phyloP scores from a whole-genome alignment of 2,888 invertebrate species.

The Sarcophaga rosellei region DNA sequence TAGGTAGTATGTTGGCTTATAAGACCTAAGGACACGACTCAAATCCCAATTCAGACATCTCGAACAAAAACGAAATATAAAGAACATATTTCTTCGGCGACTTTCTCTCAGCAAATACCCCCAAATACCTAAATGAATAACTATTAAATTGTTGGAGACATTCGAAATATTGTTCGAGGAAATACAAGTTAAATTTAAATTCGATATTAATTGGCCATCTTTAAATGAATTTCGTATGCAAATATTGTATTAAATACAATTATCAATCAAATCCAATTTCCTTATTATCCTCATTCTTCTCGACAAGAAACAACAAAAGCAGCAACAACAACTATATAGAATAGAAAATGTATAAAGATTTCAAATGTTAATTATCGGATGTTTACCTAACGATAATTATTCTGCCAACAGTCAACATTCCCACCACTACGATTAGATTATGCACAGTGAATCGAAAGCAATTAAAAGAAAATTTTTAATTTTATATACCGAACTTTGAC shows the following conservation, averaged over 20 bases:
- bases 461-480: no score
- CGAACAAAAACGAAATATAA: no score
- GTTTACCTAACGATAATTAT: slow-evolving; percentile 49
- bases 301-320: background rate
- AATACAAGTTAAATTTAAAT: background rate
- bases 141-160: background rate
- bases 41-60: no score
- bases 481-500: no score
- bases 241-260: background rate
- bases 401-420: background rate
- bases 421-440: background rate
- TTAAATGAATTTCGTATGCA: background rate
- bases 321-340: background rate
- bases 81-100: no score
- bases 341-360: slow-evolving; percentile 19
- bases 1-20: no score
- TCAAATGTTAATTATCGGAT: slow-evolving; percentile 46
- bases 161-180: background rate
- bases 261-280: slow-evolving; percentile 1
- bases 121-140: background rate
- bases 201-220: background rate
- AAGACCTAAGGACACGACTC: no score
- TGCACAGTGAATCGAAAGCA: background rate
- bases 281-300: background rate
- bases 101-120: background rate